Base-by-base conservation (phyloP, 2,888 invertebrate species). In the Ganaspis brasiliensis region DNA sequence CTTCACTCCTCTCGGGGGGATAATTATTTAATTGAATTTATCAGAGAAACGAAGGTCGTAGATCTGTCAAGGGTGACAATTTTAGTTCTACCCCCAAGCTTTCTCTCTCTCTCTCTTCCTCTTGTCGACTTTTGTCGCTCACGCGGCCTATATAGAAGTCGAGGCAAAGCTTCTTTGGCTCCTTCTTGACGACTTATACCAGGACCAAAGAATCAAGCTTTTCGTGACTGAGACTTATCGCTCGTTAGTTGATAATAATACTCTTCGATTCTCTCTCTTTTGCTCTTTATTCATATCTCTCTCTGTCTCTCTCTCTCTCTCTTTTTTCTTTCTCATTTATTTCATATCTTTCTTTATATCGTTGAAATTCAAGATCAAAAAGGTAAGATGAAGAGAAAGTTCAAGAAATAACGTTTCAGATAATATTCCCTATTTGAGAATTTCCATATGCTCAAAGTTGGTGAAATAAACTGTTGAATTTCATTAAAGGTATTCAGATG, bases 11-110 rank as follows among this genome's bases (percentile, higher is more conserved):
- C 56, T 63, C 76, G 74, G 78, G 81, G 82, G 84, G 85, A 87
- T 90, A 90, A 91, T 90, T 90, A 87, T 91, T 90, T 90, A 90
- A 91, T 90, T 88, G 89, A 88, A 90, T 90, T 88, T 88, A 88
- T 89, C 85, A 85, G 83, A 37, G 70, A 55, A 81, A 79, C 81
- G 81, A 55, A 72, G 59, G 78, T 84, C 84, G 86, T 86, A 87
- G 85, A 87, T 87, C 87, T 87, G 87, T 87, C 85, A 86, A 76
- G 79, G 82, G 81, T 84, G 86, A 86, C 86, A 86, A 84, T 83
- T 86, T 84, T 82, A 86, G 85, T 45, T 45, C 24, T 24, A 21
- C 24, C 67, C 67, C 24, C 40, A 12, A 14, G 24, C 9, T 24
- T 8, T 49, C 45, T 67, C 45, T 67, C 40, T 40, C 40, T 40